Evolutionary conservation across 2,797 vertebrate species (phyloP).

Genomic region (Schizopygopsis pylzovi): DNA sequence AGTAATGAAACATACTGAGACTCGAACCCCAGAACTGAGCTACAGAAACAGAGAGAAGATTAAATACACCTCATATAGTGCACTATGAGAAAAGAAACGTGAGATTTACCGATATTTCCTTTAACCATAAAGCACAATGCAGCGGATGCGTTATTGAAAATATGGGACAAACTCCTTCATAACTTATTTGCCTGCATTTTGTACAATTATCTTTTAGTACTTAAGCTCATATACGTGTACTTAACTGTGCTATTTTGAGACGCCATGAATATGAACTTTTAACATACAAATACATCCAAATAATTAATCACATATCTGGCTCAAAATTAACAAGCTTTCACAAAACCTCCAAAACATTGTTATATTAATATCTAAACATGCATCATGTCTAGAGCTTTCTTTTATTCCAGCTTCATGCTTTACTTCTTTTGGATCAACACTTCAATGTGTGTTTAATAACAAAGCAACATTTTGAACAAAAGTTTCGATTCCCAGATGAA

Average conservation of each 20-base stretch:
- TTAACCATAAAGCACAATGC: background rate
- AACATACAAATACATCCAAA: too few species aligned
- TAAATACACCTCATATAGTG: background rate
- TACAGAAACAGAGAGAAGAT: background rate
- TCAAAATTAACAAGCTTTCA: too few species aligned
- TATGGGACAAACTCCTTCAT: background rate
- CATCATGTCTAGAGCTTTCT: background rate
- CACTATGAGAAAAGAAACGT: background rate
- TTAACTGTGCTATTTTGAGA: too few species aligned
- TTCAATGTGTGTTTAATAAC: background rate
- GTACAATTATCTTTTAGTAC: too few species aligned
- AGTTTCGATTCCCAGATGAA: background rate
- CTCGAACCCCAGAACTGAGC: background rate
- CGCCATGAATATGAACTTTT: too few species aligned
- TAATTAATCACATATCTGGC: too few species aligned
- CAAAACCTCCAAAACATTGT: background rate
- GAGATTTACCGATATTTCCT: background rate
- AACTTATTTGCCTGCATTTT: too few species aligned
- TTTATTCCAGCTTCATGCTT: background rate
- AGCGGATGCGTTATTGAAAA: background rate
- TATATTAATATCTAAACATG: background rate
- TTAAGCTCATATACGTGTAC: too few species aligned
- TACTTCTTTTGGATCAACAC: too few species aligned
- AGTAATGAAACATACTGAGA: background rate
- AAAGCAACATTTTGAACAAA: background rate